Evolutionary conservation across 2,113 vertebrate species (phyloP), one percentile per base, ranked within the genome.

Genomic region (Cheilinus undulatus): DNA sequence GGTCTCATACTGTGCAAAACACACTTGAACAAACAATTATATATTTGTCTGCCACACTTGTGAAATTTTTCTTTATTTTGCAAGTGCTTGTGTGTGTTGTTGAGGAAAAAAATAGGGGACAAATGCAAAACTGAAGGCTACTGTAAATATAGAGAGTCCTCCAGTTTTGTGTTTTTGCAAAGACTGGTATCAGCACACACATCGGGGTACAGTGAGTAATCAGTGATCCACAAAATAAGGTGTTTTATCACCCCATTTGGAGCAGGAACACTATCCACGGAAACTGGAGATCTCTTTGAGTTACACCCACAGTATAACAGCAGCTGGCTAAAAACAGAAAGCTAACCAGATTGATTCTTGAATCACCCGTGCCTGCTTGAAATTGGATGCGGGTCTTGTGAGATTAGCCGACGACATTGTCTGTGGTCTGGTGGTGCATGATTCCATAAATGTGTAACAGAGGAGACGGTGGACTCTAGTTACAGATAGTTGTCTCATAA

Each of bases 21-120:
- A 91, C 89, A 92, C 89, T 92, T 89, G 90, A 93, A 92, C 91
- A 93, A 88, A 92, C 92, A 92, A 93, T 94, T 93, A 93, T 93
- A 92, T 94, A 94, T 94, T 93, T 93, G 93, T 93, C 91, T 87
- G 76, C 84, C 81, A 79, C 80, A 80, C 81, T 88, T 91, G 92
- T 87, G 89, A 91, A 86, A 89, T 88, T 85, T 90, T 79, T 85
- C 62, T 59, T 74, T 48, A 45, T 76, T 61, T 73, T 46, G 82
- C 53, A n/a, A n/a, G n/a, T 49, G 40, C 15, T 26, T 66, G 66
- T 40, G 49, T 23, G 36, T 66, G 67, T 73, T 50, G 60, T 63
- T 68, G 69, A 69, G 43, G 30, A 36, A 49, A 67, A 78, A 54
- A 84, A 57, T 69, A 59, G 57, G 38, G 66, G 69, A 71, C 38